A percentile compares a stretch with the other conserved stretches of the same genome.
These are phyloP conservation scores for Lasioglossum marginatum DNA, from an alignment of 2,888 invertebrate species.

Conservation along the genomic window DNA sequence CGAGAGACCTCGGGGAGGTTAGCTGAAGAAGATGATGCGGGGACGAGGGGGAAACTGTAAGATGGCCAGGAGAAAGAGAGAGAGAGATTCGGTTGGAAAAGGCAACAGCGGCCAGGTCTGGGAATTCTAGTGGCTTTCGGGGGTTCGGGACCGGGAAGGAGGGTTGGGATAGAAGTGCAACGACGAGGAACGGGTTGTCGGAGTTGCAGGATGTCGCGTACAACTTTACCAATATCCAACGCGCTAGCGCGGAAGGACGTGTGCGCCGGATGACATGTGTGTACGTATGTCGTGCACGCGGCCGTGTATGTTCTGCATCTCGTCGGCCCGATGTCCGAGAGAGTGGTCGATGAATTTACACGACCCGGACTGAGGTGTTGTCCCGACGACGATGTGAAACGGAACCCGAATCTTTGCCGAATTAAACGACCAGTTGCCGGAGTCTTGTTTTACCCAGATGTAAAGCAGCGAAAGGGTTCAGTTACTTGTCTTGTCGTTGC, in stretches of 20 bases:
- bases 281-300: slow-evolving; percentile 27
- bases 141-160: neutral
- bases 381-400: slow-evolving; percentile 16
- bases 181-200: slow-evolving; percentile 48
- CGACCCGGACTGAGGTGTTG: slow-evolving; percentile 41
- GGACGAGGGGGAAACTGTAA: slow-evolving; percentile 39
- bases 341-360: slow-evolving; percentile 70
- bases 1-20: slow-evolving; percentile 63
- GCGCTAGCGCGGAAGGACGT: slow-evolving; percentile 58
- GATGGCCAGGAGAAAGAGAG: neutral
- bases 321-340: slow-evolving; percentile 56
- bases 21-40: neutral
- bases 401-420: slow-evolving; percentile 31
- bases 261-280: slow-evolving; percentile 60
- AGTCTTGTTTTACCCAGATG: neutral
- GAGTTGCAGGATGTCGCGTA: slow-evolving; percentile 80
- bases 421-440: slow-evolving; percentile 8
- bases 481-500: neutral
- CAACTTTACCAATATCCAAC: slow-evolving; percentile 83
- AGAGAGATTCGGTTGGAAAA: slow-evolving; percentile 41
- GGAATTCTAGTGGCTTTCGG: slow-evolving; percentile 61
- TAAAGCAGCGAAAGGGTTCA: neutral
- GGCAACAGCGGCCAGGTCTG: slow-evolving; percentile 63
- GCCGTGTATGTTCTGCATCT: slow-evolving; percentile 38
- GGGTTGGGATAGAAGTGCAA: neutral